A percentile compares a stretch with the other conserved stretches of the same genome.
Evolutionary conservation across 2,888 invertebrate genomes (phyloP).

Genomic region (Trachelus tabidus): DNA sequence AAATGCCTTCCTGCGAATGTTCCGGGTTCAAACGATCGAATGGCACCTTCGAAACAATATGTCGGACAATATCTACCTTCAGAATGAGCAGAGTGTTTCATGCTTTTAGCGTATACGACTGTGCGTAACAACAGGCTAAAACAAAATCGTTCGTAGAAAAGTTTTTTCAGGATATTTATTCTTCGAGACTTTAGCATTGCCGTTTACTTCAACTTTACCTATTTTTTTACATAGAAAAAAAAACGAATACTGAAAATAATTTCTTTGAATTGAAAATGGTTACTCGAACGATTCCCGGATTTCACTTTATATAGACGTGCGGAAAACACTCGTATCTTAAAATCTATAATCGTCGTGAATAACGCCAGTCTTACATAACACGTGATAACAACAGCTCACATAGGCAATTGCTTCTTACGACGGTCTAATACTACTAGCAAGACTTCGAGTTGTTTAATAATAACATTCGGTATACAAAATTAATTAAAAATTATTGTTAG

Average conservation of each 20-base stretch:
- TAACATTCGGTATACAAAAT: background rate
- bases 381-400: background rate
- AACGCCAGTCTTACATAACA: background rate
- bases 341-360: background rate
- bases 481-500: background rate
- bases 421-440: background rate
- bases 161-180: background rate
- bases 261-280: background rate
- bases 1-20: background rate
- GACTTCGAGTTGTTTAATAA: background rate
- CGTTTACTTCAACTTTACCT: background rate
- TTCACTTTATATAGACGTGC: background rate
- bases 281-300: background rate
- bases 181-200: no score
- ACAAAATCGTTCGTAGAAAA: background rate
- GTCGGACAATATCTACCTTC: background rate
- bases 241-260: background rate
- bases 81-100: background rate
- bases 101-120: background rate
- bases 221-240: background rate
- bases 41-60: background rate
- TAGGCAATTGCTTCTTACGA: background rate
- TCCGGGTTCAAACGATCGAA: background rate
- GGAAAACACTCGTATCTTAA: background rate
- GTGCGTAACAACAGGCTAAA: background rate